Base-by-base conservation (phyloP, 1,140 invertebrate genomes). In the Bombus fervidus region DNA sequence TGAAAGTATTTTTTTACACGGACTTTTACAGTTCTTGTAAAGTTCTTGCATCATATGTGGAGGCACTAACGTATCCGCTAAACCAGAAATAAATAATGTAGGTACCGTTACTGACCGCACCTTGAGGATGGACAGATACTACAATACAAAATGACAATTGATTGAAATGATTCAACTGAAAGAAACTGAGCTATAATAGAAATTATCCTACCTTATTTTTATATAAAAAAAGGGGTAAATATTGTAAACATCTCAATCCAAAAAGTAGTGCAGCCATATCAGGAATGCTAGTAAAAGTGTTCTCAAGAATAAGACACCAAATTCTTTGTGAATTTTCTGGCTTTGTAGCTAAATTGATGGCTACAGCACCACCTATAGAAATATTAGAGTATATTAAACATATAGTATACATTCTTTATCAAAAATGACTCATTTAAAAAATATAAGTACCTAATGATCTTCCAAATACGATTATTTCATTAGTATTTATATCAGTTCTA, bases 221-320 rank as follows among this genome's bases (percentile, higher is more conserved):
- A 94, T 98, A 98, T 92, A 96, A 97, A 94, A 97, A 96, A 88
- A 97, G 94, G 88, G 98, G 98, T 87, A 98, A 94, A 94, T 97
- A 97, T 85, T 96, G 96, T 66, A 98, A 93, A 91, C 97, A 95
- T 93, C 96, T 96, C 95, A 96, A 97, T 91, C 97, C 96, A 59
- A 98, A 95, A 84, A 98, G 95, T 74, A 97, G 96, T 90, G 96
- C 96, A n/a, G 98, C 98, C 97, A 99, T 99, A 88, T 98, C 98
- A 43, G 98, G 98, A 94, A 99, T 98, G 92, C 97, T 98, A 15
- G 98, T 99, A 92, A 99, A 99, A 66, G 98, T 99, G 93, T 99
- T 99, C 95, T 99, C 98, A 47, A 99, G 96, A 88, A 99, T 97
- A 86, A 99, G 94, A 90, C 97, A 98, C 96, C 97, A 97, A 83